Conservation (phyloP, 2,888 invertebrate species). For the Ceramica pisi region DNA sequence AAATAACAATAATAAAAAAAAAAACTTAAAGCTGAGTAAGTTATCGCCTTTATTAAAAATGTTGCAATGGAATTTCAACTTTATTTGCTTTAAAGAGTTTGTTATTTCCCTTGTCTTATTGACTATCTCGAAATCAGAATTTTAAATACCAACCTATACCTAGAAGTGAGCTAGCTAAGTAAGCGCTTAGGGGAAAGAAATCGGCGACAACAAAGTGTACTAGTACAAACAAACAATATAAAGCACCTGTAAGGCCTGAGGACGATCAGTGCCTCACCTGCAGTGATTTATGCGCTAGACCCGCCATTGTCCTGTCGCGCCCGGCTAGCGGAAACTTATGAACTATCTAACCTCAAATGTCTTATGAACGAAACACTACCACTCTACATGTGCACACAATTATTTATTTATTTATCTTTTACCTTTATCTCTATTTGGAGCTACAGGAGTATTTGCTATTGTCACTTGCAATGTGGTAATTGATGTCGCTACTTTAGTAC, state of each 20-base stretch:
- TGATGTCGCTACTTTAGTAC: not conserved
- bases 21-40: too few species aligned
- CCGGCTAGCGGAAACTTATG: slow-evolving; percentile 80
- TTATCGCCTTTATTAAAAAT: too few species aligned
- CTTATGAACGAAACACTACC: slow-evolving; percentile 70
- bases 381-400: slow-evolving; percentile 52
- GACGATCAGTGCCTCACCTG: slow-evolving; percentile 82
- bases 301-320: slow-evolving; percentile 85
- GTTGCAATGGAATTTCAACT: too few species aligned
- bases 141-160: too few species aligned
- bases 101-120: too few species aligned
- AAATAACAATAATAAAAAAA: too few species aligned
- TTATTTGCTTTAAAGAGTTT: too few species aligned
- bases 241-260: slow-evolving; percentile 75
- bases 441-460: slow-evolving; percentile 25
- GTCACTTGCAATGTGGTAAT: not conserved
- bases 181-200: slow-evolving; percentile 20
- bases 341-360: slow-evolving; percentile 81
- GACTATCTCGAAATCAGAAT: not conserved
- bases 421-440: slow-evolving; percentile 29
- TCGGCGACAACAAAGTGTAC: slow-evolving; percentile 35
- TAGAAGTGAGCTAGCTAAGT: too few species aligned
- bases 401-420: slow-evolving; percentile 52
- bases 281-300: slow-evolving; percentile 84
- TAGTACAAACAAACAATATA: slow-evolving; percentile 71